phyloP scores from a whole-genome alignment of 1,140 invertebrate species.

The Homarus americanus region DNA sequence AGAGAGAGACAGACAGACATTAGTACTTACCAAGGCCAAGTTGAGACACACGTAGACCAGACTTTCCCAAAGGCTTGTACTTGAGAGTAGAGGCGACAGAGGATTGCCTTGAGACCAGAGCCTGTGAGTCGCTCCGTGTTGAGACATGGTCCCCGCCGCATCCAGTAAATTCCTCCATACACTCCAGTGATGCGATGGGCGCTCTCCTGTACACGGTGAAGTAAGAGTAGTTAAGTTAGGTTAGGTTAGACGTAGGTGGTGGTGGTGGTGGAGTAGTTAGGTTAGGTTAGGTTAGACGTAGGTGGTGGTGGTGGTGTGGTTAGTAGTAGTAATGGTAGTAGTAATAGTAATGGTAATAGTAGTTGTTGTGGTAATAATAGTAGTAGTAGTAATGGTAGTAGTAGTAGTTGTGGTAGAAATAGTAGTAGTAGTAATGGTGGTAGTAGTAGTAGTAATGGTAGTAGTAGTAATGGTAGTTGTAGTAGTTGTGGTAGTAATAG shows the following conservation, averaged over 20 bases:
- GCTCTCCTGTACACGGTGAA: conserved; percentile 41
- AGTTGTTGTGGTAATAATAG: background rate
- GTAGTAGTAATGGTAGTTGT: background rate
- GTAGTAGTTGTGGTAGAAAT: background rate
- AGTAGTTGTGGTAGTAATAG: background rate
- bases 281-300: too few relatives aligned
- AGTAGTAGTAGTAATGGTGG: background rate
- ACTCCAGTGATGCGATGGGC: conserved; percentile 74
- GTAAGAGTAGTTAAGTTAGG: too few relatives aligned
- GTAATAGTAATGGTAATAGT: background rate
- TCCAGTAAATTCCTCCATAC: conserved; percentile 74
- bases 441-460: background rate
- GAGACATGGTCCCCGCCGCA: conserved; percentile 68
- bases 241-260: too few relatives aligned
- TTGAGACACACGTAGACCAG: conserved; percentile 70
- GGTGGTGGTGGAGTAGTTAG: background rate
- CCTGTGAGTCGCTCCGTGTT: conserved; percentile 64
- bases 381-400: background rate
- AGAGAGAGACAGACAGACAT: too few relatives aligned
- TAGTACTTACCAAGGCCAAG: conserved; percentile 45
- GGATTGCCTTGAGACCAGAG: conserved; percentile 51
- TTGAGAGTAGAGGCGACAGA: conserved; percentile 36
- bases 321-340: background rate
- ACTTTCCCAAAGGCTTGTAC: conserved; percentile 74
- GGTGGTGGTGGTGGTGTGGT: background rate